phyloP scores from a whole-genome alignment of 2,113 vertebrate species.

The Archocentrus centrarchus region DNA sequence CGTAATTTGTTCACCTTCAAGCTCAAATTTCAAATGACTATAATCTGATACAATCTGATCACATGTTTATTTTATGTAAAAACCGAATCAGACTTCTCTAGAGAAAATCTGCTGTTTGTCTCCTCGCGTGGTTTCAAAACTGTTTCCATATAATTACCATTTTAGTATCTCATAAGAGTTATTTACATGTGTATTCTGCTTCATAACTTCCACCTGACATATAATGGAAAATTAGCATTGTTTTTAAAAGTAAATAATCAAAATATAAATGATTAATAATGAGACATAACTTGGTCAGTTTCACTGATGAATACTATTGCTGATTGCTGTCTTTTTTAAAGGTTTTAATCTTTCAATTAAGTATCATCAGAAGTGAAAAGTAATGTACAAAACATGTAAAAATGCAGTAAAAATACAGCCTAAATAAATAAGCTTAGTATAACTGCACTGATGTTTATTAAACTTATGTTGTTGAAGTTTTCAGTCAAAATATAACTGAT shows the following conservation, averaged over 20 bases:
- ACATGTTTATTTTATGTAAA: accelerated
- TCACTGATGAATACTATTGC: background rate
- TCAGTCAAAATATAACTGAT: accelerated
- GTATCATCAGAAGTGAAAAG: too few species aligned
- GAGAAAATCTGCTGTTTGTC: background rate
- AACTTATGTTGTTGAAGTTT: background rate
- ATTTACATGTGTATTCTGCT: background rate
- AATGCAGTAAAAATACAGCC: background rate
- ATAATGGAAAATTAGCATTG: accelerated
- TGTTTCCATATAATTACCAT: background rate
- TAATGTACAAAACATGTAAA: background rate
- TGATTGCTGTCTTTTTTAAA: background rate
- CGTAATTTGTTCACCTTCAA: background rate
- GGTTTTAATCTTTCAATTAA: too few species aligned
- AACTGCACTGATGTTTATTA: background rate
- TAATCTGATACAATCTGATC: background rate
- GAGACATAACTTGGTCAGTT: too few species aligned
- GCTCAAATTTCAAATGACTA: background rate
- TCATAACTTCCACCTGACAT: accelerated
- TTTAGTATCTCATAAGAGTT: background rate
- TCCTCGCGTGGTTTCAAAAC: background rate
- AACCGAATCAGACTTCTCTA: background rate
- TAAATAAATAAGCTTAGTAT: background rate
- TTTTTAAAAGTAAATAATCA: background rate
- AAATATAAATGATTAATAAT: background rate